Evolutionary conservation across 1,140 invertebrate species (phyloP).

Genomic region (Drosophila kikkawai): DNA sequence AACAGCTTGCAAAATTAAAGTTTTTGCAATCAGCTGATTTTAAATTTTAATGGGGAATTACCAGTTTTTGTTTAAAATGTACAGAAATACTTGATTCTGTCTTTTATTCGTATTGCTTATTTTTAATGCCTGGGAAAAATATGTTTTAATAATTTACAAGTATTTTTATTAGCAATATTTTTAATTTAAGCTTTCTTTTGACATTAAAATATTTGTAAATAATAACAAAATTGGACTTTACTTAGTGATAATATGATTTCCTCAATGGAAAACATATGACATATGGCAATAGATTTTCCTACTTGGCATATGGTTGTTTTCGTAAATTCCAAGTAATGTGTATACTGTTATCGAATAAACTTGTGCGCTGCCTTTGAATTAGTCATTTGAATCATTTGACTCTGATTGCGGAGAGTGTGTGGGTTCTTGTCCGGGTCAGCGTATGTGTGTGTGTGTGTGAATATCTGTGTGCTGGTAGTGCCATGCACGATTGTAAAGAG

Average conservation of each 20-base stretch:
- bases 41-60: conserved; percentile 22
- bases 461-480: conserved; percentile 28
- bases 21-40: conserved; percentile 58
- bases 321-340: conserved; percentile 9
- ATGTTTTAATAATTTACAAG: not conserved
- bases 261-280: not conserved
- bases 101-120: not conserved
- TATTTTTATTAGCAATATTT: not conserved
- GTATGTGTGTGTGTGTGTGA: not conserved
- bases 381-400: conserved; percentile 35
- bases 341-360: conserved; percentile 24
- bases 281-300: conserved; percentile 9
- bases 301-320: not conserved
- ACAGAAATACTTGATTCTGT: not conserved
- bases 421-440: conserved; percentile 8
- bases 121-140: conserved; percentile 1
- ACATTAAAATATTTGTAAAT: not conserved
- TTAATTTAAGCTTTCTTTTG: not conserved
- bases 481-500: conserved; percentile 38
- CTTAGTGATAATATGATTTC: not conserved
- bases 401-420: conserved; percentile 22
- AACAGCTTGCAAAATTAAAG: conserved; percentile 18
- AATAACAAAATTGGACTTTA: not conserved
- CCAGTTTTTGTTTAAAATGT: not conserved
- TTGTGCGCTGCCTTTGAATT: conserved; percentile 35